Base-by-base conservation (phyloP, 2,888 invertebrate genomes). In the Pycnomerus fuliginosus region DNA sequence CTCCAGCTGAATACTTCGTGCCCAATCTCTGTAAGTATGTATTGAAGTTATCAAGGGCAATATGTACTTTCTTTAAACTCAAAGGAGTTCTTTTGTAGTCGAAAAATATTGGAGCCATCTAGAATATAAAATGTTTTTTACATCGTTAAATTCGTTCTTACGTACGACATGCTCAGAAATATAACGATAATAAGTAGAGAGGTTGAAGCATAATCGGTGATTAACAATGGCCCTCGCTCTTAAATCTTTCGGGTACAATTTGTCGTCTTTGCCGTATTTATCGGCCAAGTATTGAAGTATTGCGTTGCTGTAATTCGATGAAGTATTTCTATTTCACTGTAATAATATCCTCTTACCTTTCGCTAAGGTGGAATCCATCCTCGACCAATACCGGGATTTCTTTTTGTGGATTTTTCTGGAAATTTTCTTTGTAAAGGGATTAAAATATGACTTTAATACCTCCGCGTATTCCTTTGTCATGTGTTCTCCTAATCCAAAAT, bases 341-440 rank as follows among this genome's bases (percentile, higher is more conserved):
- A 7, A 25, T 10, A 25, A 25, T 25, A 25, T 12, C 20, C 20
- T 20, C 20, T 20, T 20, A 71, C 72, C 88, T 90, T 72, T 91
- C 91, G 54, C 88, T 80, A 35, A 92, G 71, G 53, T 76, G 77
- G 64, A 90, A 86, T 13, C 89, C 89, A 58, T 85, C 78, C 62
- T 92, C 91, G 50, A 89, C 85, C 40, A 92, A 65, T 1, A 85
- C 83, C 1, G 89, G 84, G 60, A 87, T 85, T 68, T 87, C 87
- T 64, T 84, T 85, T 70, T 87, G 87, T 0, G 87, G 87, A 70
- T 87, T 87, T 74, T 84, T 76, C 85, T 86, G 69, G 33, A 75
- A 73, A 60, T 36, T 16, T 36, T 15, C 16, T 15, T 15, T 14
- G 36, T n/a, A 33, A 38, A 25, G 25, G 7, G 44, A 39, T 20